Evolutionary conservation across 2,888 invertebrate species (phyloP).

Genomic region (Tromatobia lineatoria): DNA sequence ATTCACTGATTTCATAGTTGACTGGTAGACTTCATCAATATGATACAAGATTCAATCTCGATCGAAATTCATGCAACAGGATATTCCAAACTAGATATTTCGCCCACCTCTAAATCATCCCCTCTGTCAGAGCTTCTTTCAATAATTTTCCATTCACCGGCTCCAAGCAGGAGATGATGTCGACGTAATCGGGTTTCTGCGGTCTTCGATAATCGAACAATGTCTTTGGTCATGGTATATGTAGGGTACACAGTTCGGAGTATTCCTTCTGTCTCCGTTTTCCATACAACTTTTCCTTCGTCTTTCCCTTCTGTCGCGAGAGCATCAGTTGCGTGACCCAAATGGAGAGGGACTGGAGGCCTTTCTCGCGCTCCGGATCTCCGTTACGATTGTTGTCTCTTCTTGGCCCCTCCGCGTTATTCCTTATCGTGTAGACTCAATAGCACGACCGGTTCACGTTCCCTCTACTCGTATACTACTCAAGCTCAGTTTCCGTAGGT

Average conservation of each 20-base stretch:
- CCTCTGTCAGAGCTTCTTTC: background rate
- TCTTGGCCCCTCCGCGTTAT: background rate
- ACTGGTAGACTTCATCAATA: constrained; percentile 8
- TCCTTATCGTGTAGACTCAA: constrained; percentile 56
- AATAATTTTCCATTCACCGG: constrained; percentile 43
- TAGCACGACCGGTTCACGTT: constrained; percentile 37
- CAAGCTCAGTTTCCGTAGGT: background rate
- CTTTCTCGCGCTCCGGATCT: constrained; percentile 18
- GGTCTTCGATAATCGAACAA: constrained; percentile 56
- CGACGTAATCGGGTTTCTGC: constrained; percentile 45
- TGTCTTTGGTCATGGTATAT: constrained; percentile 5
- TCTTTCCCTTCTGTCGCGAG: background rate
- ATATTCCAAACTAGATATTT: constrained; percentile 6
- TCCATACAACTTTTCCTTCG: constrained; percentile 47
- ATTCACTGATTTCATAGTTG: background rate
- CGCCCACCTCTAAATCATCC: background rate
- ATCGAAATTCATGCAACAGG: background rate
- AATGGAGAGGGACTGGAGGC: constrained; percentile 19
- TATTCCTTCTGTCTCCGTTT: constrained; percentile 41
- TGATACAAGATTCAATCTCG: constrained; percentile 4
- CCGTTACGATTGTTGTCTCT: constrained; percentile 52
- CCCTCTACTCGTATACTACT: background rate
- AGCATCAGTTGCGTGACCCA: constrained; percentile 54
- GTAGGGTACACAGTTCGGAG: background rate
- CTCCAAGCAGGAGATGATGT: constrained; percentile 8